Base-by-base conservation (phyloP, 2,888 invertebrate genomes). In the Stegana nigrithorax region DNA sequence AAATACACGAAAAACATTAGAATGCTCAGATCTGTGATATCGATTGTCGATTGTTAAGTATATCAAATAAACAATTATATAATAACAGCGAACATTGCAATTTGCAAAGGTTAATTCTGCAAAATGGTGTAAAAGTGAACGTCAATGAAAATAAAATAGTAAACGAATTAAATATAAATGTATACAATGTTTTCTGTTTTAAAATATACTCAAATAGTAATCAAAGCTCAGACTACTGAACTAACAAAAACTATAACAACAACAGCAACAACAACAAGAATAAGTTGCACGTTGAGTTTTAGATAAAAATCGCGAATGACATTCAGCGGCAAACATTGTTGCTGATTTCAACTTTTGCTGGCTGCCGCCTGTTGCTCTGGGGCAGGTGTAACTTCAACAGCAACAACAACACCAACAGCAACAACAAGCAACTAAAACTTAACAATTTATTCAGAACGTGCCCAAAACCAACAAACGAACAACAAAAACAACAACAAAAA, bases 301-400 rank as follows among this genome's bases (percentile, higher is more conserved):
- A 68, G 66, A 69, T 78, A 76, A 72, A 71, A 61, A 78, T 78
- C 78, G 66, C 69, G 63, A 29, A 68, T 78, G 81, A 80, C 81
- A 78, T 80, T 78, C 79, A 78, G 67, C 62, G 55, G 45, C 42
- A 21, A 56, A 26, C 39, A 14, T 39, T 39, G 6, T 29, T 36
- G 36, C 36, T 39, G 39, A 39, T 39, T 39, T 39, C 39, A 4
- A 39, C n/a, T 39, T 62, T 57, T 62, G 62, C 64, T 27, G n/a
- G 21, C 36, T 36, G 55, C 55, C 56, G 23, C 23, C 39, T 55
- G 55, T 59, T 57, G 60, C 75, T 71, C 67, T 65, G 70, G 59
- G 66, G 73, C 71, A 74, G 64, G 72, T 76, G 74, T 65, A 69
- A 57, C 47, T 47, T 55, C 42, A 23, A 57, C 57, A 47, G 23